These are phyloP conservation scores for Disparrhopalites patrizii DNA, from an alignment of 2,888 invertebrate genomes.

Conservation along the genomic window DNA sequence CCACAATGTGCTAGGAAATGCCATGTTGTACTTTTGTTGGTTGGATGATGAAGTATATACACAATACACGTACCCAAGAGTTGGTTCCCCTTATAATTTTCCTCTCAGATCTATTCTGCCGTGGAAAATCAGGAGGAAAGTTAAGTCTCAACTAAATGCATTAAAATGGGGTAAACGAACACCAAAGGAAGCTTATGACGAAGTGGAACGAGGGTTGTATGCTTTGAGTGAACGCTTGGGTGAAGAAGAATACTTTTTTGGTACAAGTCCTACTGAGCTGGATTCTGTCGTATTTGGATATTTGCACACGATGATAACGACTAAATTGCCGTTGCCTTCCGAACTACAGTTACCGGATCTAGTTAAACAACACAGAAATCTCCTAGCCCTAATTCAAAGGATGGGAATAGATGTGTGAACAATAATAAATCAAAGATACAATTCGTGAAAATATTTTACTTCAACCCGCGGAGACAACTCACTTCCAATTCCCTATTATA, in stretches of 20 bases:
- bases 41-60: constrained; percentile 51
- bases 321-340: constrained; percentile 63
- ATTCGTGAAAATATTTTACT: too few relatives aligned
- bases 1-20: constrained; percentile 81
- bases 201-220: constrained; percentile 77
- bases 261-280: constrained; percentile 78
- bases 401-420: constrained; percentile 62
- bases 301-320: constrained; percentile 89
- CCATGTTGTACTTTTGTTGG: constrained; percentile 55
- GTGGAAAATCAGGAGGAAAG: constrained; percentile 66
- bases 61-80: constrained; percentile 75
- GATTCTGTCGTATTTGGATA: constrained; percentile 97
- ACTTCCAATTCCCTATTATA: too few relatives aligned
- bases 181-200: constrained; percentile 63
- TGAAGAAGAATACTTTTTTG: constrained; percentile 76
- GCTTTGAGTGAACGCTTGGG: constrained; percentile 80
- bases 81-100: constrained; percentile 89
- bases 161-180: constrained; percentile 78
- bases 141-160: constrained; percentile 68
- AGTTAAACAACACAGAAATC: constrained; percentile 68
- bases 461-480: too few relatives aligned
- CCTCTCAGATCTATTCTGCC: constrained; percentile 81
- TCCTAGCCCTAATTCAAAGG: constrained; percentile 76
- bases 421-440: too few relatives aligned
- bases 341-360: constrained; percentile 69